phyloP scores from a whole-genome alignment of 2,888 invertebrate genomes.

The Watsonalla cultraria region DNA sequence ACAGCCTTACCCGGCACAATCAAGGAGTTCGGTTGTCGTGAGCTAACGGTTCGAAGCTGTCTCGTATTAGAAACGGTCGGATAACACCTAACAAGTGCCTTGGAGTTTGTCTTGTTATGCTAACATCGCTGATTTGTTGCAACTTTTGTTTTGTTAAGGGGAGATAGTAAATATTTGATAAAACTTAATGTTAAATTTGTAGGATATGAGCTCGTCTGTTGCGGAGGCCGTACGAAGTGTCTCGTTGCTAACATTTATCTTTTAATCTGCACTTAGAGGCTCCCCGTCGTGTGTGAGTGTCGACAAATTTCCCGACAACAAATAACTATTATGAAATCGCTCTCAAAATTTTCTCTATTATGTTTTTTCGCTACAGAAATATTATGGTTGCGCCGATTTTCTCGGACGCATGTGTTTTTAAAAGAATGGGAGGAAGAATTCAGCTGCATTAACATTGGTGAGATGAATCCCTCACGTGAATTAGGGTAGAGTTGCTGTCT shows the following conservation, averaged over 20 bases:
- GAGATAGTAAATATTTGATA: constrained; percentile 1
- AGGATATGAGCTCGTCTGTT: constrained; percentile 4
- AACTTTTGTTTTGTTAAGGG: constrained; percentile 39
- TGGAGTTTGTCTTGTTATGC: constrained; percentile 50
- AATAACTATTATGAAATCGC: neutral
- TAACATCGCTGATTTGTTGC: constrained; percentile 51
- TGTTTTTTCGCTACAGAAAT: neutral
- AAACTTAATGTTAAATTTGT: neutral
- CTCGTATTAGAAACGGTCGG: constrained; percentile 33
- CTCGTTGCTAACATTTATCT: constrained; percentile 54
- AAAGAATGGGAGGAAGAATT: too few species aligned
- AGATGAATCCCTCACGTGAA: too few species aligned
- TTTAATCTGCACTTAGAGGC: constrained; percentile 58
- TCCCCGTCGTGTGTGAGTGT: constrained; percentile 31
- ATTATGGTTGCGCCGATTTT: too few species aligned
- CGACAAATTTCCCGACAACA: constrained; percentile 20
- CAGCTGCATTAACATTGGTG: too few species aligned
- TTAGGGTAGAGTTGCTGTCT: too few species aligned
- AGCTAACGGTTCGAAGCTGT: constrained; percentile 20
- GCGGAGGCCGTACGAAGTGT: constrained; percentile 21
- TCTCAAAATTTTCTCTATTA: neutral
- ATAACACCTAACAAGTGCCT: constrained; percentile 45
- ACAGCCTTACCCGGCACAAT: constrained; percentile 39
- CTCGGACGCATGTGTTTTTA: too few species aligned
- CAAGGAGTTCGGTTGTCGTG: constrained; percentile 26